These are phyloP conservation scores for Brevimyrus niger DNA, from an alignment of 2,113 vertebrate species.

Conservation along the genomic window DNA sequence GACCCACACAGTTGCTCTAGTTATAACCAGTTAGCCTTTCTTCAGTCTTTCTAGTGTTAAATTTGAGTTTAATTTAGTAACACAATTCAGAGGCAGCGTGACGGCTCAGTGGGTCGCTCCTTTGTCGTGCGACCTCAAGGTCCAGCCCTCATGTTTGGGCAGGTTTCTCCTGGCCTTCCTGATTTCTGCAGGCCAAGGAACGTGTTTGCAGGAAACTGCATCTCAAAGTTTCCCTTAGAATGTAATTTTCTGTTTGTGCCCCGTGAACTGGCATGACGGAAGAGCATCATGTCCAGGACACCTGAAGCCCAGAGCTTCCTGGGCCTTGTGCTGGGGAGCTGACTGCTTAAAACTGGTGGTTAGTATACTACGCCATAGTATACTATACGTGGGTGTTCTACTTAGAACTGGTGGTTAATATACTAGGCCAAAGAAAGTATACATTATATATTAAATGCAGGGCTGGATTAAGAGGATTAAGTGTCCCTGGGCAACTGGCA, in stretches of 20 bases:
- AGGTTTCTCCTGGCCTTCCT: background rate
- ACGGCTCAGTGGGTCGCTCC: background rate
- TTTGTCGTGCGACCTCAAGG: background rate
- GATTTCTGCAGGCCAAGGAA: background rate
- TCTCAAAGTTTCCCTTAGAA: background rate
- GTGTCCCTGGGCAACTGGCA: background rate
- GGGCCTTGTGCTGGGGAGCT: background rate
- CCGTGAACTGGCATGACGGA: background rate
- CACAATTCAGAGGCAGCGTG: background rate
- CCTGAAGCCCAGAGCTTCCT: background rate
- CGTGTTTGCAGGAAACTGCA: background rate
- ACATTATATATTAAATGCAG: background rate
- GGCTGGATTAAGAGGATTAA: background rate
- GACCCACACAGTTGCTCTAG: too few relatives aligned
- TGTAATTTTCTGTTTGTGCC: background rate
- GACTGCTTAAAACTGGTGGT: background rate
- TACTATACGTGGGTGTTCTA: too few relatives aligned
- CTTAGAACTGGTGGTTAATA: too few relatives aligned
- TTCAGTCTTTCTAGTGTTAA: too few relatives aligned
- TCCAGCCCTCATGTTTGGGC: background rate
- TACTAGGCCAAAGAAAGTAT: background rate
- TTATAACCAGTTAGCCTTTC: too few relatives aligned
- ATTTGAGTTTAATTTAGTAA: background rate
- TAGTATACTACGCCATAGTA: too few relatives aligned
- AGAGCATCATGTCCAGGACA: background rate